Conservation (phyloP, 2,113 vertebrate species). For the Girardinichthys multiradiatus region DNA sequence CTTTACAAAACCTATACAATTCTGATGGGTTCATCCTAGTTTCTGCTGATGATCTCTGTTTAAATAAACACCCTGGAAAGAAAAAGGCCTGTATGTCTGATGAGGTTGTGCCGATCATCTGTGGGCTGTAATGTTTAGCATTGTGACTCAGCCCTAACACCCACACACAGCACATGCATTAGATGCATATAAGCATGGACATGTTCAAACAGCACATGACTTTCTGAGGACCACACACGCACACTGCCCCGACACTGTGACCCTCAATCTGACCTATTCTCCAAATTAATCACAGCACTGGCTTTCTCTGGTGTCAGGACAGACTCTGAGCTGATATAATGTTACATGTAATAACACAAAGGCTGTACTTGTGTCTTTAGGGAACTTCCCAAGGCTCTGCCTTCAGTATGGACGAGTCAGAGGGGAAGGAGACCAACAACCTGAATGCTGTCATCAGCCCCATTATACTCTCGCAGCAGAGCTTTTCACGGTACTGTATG, state of each 20-base stretch:
- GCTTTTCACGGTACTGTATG: constrained; percentile 47
- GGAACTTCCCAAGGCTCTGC: constrained; percentile 42
- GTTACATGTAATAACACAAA: constrained; percentile 71
- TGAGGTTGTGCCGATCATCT: constrained; percentile 47
- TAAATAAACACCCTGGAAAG: constrained; percentile 38
- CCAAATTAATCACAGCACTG: constrained; percentile 40
- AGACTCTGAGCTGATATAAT: constrained; percentile 38
- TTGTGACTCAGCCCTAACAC: constrained; percentile 62
- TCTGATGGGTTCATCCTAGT: not conserved
- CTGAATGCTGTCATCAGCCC: constrained; percentile 54
- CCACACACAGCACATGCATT: constrained; percentile 53
- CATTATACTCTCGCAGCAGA: constrained; percentile 47
- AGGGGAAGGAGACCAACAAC: constrained; percentile 53
- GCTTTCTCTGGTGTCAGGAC: constrained; percentile 45
- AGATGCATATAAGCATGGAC: constrained; percentile 38
- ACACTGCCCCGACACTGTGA: constrained; percentile 59
- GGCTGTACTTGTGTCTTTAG: constrained; percentile 54
- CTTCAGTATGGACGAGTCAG: constrained; percentile 29
- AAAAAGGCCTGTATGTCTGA: constrained; percentile 25
- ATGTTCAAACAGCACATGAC: constrained; percentile 36
- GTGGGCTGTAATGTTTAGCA: constrained; percentile 68
- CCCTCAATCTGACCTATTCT: constrained; percentile 36
- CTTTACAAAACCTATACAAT: not conserved
- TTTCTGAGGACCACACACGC: constrained; percentile 62
- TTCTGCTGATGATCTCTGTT: constrained; percentile 42